Conservation (phyloP, 2,888 invertebrate genomes). For the Ophion obscuratus region DNA sequence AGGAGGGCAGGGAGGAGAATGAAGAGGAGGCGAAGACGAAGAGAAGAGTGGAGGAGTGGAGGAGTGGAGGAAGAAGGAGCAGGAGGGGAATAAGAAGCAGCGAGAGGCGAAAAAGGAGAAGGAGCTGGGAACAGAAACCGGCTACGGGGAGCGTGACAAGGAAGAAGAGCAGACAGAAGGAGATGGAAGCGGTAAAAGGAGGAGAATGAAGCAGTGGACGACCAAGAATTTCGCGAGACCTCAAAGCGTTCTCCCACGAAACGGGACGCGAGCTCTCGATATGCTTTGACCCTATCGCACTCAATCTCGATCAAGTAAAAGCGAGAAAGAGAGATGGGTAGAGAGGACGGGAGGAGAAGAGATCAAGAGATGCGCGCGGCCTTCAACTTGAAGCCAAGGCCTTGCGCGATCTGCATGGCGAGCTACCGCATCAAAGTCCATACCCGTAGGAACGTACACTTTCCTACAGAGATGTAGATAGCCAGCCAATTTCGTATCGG, state of each 20-base stretch:
- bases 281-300: conserved; percentile 46
- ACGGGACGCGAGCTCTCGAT: conserved; percentile 31
- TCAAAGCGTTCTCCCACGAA: conserved; percentile 52
- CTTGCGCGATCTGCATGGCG: conserved; percentile 71
- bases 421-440: conserved; percentile 40
- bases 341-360: conserved; percentile 18
- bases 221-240: conserved; percentile 64
- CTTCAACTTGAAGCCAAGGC: conserved; percentile 75
- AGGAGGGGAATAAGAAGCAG: not conserved
- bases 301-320: conserved; percentile 49
- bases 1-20: conserved; percentile 42
- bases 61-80: not conserved
- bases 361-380: conserved; percentile 63
- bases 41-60: not conserved
- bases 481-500: not conserved
- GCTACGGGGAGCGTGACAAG: not conserved
- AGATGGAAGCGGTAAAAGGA: not conserved
- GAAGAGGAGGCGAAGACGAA: not conserved
- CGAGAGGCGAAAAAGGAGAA: not conserved
- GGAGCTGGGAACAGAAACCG: not conserved
- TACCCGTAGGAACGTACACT: not conserved
- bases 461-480: not conserved
- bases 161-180: not conserved
- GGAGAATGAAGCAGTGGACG: conserved; percentile 33
- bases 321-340: conserved; percentile 16